A percentile compares a stretch with the other conserved stretches of the same genome.
phyloP scores from a whole-genome alignment of 2,797 vertebrate species.

The Macrochelys suwanniensis region DNA sequence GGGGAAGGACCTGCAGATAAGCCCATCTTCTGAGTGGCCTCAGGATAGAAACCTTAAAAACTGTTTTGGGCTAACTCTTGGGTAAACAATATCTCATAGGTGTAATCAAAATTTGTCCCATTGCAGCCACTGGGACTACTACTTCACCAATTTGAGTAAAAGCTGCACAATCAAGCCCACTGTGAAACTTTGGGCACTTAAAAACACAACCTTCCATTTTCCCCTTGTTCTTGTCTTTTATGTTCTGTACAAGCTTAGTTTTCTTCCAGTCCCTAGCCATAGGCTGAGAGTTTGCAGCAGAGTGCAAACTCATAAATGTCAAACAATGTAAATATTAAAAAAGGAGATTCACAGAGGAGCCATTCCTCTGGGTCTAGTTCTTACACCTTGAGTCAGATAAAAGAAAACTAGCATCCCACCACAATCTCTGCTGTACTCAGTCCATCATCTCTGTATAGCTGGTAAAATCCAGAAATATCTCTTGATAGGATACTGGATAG shows the following conservation, averaged over 20 bases:
- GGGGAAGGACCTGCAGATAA: no score
- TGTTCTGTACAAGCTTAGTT: conserved; percentile 23
- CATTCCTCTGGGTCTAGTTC: background rate
- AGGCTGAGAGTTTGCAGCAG: background rate
- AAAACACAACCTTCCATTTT: conserved; percentile 29
- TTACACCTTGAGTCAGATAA: background rate
- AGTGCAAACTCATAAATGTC: conserved; percentile 4
- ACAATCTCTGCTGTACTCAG: background rate
- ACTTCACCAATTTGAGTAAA: conserved; percentile 52
- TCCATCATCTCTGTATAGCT: background rate
- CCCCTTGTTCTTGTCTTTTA: conserved; percentile 23
- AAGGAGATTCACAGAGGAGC: background rate
- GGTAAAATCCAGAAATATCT: background rate
- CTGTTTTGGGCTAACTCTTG: background rate
- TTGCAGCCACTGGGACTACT: conserved; percentile 16
- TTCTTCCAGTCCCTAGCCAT: background rate
- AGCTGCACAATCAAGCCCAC: conserved; percentile 16
- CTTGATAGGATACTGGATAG: background rate
- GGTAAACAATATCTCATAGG: conserved; percentile 44
- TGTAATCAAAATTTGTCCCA: background rate
- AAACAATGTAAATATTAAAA: background rate
- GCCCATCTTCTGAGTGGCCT: no score
- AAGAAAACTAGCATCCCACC: background rate
- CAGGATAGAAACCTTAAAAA: no score
- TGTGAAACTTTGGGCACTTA: conserved; percentile 14